Conservation (phyloP, 2,888 invertebrate species). For the Chelonus formosanus region DNA sequence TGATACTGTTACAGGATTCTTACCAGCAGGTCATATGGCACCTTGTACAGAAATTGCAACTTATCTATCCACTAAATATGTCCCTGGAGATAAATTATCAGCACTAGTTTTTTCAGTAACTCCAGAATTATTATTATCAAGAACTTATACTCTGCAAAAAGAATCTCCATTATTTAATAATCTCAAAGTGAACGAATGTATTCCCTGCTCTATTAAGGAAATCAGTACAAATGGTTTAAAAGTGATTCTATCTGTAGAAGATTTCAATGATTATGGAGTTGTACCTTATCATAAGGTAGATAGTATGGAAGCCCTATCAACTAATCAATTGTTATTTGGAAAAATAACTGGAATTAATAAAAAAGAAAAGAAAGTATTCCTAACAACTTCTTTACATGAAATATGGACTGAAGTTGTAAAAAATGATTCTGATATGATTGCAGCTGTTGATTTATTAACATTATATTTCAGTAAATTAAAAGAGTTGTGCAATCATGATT, state of each 20-base stretch:
- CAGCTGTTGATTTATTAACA: slow-evolving; percentile 50
- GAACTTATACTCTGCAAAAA: slow-evolving; percentile 47
- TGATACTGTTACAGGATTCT: slow-evolving; percentile 44
- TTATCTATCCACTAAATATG: slow-evolving; percentile 48
- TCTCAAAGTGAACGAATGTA: slow-evolving; percentile 47
- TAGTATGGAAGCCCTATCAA: slow-evolving; percentile 41
- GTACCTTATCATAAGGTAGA: slow-evolving; percentile 39
- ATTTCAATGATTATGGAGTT: slow-evolving; percentile 46
- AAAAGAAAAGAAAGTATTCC: slow-evolving; percentile 40
- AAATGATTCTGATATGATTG: slow-evolving; percentile 38
- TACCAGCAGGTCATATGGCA: slow-evolving; percentile 58
- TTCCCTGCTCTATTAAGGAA: slow-evolving; percentile 52
- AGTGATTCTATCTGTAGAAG: slow-evolving; percentile 50
- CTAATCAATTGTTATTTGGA: slow-evolving; percentile 52
- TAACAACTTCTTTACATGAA: slow-evolving; percentile 49
- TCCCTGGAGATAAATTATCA: slow-evolving; percentile 50
- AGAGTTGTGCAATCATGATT: slow-evolving; percentile 49
- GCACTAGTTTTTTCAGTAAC: slow-evolving; percentile 53
- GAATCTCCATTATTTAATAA: slow-evolving; percentile 41
- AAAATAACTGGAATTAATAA: slow-evolving; percentile 48
- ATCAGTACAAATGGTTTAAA: slow-evolving; percentile 44
- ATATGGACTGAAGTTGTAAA: slow-evolving; percentile 42
- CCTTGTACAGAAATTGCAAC: slow-evolving; percentile 53
- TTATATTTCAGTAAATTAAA: slow-evolving; percentile 52
- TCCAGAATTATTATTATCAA: slow-evolving; percentile 52